A percentile compares a stretch with the other conserved stretches of the same genome.
Conservation (phyloP, 2,797 vertebrate species). For the Lepilemur septentrionalis region DNA sequence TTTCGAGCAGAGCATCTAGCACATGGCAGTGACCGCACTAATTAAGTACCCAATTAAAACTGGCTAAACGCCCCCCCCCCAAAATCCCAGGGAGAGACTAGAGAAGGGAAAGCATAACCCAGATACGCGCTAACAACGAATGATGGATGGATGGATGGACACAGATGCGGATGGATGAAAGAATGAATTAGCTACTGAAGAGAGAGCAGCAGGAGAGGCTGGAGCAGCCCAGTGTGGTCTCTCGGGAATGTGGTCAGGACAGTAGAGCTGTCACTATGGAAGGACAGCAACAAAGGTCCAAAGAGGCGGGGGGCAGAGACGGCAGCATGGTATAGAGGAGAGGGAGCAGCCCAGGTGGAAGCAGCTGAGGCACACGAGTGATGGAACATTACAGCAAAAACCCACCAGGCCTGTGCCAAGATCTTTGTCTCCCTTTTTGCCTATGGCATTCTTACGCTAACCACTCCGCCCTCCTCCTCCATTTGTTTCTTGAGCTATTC, state of each 20-base stretch:
- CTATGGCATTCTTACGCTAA: not conserved
- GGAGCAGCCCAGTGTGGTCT: not conserved
- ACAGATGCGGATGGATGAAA: not conserved
- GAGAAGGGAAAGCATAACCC: not conserved
- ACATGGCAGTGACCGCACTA: not conserved
- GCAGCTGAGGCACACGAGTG: too few relatives aligned
- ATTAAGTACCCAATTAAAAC: not conserved
- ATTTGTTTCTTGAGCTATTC: not conserved
- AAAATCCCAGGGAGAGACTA: not conserved
- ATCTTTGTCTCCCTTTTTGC: not conserved
- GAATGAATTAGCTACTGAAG: not conserved
- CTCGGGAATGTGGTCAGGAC: not conserved
- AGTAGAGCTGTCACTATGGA: fast-evolving
- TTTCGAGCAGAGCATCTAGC: not conserved
- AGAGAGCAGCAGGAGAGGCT: not conserved
- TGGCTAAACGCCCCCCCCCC: not conserved
- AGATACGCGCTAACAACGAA: not conserved
- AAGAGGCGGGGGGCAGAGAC: not conserved
- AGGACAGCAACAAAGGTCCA: fast-evolving
- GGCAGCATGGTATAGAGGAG: not conserved
- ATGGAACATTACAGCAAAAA: not conserved
- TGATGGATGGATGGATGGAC: not conserved
- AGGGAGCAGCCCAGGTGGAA: not conserved
- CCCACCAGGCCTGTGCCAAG: not conserved
- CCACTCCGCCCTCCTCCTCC: not conserved